These are phyloP conservation scores for Ia io DNA, from an alignment of 2,113 vertebrate species.

Conservation along the genomic window DNA sequence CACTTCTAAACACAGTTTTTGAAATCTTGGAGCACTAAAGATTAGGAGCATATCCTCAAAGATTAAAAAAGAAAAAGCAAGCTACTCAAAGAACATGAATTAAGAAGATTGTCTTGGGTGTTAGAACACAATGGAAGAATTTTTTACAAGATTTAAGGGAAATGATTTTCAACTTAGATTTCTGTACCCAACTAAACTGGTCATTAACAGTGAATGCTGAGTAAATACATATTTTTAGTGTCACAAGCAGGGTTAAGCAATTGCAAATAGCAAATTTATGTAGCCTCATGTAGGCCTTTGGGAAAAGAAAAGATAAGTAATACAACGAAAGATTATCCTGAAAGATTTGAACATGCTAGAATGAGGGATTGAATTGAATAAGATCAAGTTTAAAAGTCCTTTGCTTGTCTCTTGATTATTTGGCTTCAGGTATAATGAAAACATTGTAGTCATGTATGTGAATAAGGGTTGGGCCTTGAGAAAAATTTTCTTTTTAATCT, in stretches of 20 bases:
- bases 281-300: not conserved
- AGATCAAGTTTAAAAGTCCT: not conserved
- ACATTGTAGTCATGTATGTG: not conserved
- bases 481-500: not conserved
- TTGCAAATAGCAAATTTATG: not conserved
- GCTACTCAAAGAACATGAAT: not conserved
- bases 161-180: slow-evolving; percentile 6
- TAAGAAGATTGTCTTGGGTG: not conserved
- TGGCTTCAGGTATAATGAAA: not conserved
- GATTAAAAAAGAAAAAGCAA: not conserved
- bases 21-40: not conserved
- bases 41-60: not conserved
- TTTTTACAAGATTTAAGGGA: not conserved
- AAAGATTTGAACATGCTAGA: not conserved
- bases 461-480: not conserved
- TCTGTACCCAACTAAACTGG: not conserved
- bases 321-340: not conserved
- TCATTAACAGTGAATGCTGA: not conserved
- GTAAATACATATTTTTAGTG: not conserved
- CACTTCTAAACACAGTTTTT: not conserved
- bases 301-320: not conserved
- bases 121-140: not conserved
- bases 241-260: not conserved
- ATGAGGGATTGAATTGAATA: not conserved
- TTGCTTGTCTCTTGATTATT: not conserved